A percentile compares a stretch with the other conserved stretches of the same genome.
Evolutionary conservation across 2,888 invertebrate species (phyloP).

Genomic region (Lepas anatifera): DNA sequence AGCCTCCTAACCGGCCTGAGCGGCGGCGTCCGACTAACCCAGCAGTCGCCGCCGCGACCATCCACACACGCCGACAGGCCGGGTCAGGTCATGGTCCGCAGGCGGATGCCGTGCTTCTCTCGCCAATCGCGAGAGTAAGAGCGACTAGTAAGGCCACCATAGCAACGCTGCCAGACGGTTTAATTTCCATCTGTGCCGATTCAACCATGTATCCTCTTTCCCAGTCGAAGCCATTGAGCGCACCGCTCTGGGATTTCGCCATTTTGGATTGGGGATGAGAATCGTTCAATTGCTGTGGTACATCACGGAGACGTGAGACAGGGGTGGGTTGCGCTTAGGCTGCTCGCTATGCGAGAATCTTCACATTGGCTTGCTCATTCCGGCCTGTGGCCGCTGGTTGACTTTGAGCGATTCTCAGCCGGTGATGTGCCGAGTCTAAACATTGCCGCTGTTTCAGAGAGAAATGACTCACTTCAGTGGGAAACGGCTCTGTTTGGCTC

Average conservation of each 20-base stretch:
- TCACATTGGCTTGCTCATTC: too few relatives aligned
- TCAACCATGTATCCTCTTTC: background rate
- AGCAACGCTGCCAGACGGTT: background rate
- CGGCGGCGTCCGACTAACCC: background rate
- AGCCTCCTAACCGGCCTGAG: too few relatives aligned
- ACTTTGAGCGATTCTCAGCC: background rate
- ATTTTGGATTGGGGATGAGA: constrained; percentile 3
- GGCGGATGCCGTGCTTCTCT: background rate
- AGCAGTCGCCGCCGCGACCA: background rate
- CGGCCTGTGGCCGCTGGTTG: too few relatives aligned
- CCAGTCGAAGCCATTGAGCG: background rate
- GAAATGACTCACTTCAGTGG: background rate
- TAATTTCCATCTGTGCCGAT: constrained; percentile 8
- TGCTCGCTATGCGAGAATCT: too few relatives aligned
- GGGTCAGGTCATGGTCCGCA: background rate
- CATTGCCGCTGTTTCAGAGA: background rate
- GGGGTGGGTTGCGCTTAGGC: too few relatives aligned
- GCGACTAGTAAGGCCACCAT: background rate
- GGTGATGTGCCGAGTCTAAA: background rate
- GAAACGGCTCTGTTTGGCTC: background rate
- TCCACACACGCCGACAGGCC: background rate
- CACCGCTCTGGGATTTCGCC: background rate
- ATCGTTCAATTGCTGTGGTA: background rate
- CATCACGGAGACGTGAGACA: too few relatives aligned
- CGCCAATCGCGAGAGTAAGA: background rate